Base-by-base conservation (phyloP, 1,140 invertebrate genomes). In the Apolygus lucorum region DNA sequence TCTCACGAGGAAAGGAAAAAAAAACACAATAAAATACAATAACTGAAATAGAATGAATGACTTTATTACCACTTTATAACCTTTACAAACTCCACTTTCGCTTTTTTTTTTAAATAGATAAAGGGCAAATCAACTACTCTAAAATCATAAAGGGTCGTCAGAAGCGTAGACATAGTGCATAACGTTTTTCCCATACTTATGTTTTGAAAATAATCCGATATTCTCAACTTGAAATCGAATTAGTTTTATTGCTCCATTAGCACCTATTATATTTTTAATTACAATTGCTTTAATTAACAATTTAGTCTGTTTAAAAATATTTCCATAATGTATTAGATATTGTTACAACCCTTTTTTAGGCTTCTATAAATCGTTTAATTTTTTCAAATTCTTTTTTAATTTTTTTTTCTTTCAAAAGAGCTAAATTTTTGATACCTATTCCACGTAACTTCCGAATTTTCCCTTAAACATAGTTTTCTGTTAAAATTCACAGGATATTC, bases 351-450 rank as follows among this genome's bases (percentile, higher is more conserved):
- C 54, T 59, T 59, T 17, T 24, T 42, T 42, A 42, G 34, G 34
- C 17, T 42, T 42, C 34, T 42, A 42, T 24, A 59, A 59, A 59
- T 24, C 22, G 22, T 13, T n/a, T n/a, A n/a, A n/a, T n/a, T n/a
- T n/a, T 59, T 22, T 59, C 54, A 4, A 59, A 4, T 34, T 28
- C 63, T 17, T 64, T 64, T 64, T 64, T 11, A 17, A 8, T 64
- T 64, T 28, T 28, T 64, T 66, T 65, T 70, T 67, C 28, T 25
- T 70, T 64, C 52, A 62, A 69, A 70, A 64, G 68, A 42, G 68
- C 68, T 69, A 69, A 64, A 63, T 69, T 64, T 62, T 26, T 69
- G 28, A 69, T 64, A 69, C 68, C 59, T 69, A 69, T 49, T 69
- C 22, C 34, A 63, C 59, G 21, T 49, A 52, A 27, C 52, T 49